Evolutionary conservation across 1,140 invertebrate genomes (phyloP).

Genomic region (Diabrotica undecimpunctata): DNA sequence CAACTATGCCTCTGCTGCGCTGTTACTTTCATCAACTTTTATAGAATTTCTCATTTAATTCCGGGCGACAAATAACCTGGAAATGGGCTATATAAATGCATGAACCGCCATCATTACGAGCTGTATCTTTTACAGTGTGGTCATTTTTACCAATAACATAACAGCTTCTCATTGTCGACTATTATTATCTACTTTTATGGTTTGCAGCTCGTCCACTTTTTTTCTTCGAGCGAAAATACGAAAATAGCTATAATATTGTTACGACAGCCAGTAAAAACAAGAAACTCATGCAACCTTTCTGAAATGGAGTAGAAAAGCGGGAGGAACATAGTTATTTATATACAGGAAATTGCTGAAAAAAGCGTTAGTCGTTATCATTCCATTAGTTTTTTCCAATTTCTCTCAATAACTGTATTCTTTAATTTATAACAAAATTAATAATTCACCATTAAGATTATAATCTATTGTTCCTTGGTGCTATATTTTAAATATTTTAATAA

Average conservation of each 20-base stretch:
- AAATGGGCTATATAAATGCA: not conserved
- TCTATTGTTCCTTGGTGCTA: no score
- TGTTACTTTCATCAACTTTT: slow-evolving; percentile 10
- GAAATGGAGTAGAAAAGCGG: not conserved
- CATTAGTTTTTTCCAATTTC: no score
- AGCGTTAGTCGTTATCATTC: no score
- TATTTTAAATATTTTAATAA: no score
- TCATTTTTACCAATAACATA: not conserved
- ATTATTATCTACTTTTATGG: slow-evolving; percentile 3
- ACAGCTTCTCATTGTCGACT: not conserved
- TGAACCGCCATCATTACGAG: not conserved
- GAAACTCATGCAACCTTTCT: not conserved
- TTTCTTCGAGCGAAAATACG: not conserved
- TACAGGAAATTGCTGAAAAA: not conserved
- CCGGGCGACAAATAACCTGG: slow-evolving; percentile 1
- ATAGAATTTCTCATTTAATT: slow-evolving; percentile 3
- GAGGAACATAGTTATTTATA: not conserved
- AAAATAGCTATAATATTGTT: not conserved
- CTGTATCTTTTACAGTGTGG: not conserved
- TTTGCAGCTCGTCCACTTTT: not conserved
- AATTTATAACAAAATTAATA: no score
- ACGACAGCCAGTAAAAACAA: not conserved
- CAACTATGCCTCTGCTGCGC: not conserved
- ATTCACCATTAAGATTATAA: no score
- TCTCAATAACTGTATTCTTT: no score